Percentiles rank a stretch among this genome's conserved stretches.
phyloP scores from a whole-genome alignment of 2,113 vertebrate species.

The Cyprinodon brontotheroides region DNA sequence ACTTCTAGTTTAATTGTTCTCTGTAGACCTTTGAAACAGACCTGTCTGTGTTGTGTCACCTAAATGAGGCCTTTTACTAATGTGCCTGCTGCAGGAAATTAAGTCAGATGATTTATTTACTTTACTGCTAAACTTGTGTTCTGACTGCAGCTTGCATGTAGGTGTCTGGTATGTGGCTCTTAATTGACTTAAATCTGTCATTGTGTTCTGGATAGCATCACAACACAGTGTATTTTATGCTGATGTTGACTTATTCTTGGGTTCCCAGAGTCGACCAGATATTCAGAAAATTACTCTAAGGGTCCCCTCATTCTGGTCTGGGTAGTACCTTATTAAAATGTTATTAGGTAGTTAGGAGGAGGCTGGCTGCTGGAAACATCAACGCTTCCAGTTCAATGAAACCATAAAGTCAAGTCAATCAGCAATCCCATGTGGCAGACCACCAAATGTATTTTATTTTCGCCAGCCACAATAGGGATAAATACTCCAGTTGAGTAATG shows the following conservation, averaged over 20 bases:
- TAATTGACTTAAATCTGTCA: conserved; percentile 30
- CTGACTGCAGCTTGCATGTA: conserved; percentile 9
- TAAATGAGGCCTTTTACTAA: conserved; percentile 18
- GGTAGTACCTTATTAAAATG: conserved; percentile 71
- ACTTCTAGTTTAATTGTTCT: neutral
- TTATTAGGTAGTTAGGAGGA: conserved; percentile 56
- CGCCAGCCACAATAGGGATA: conserved; percentile 34
- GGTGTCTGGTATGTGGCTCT: conserved; percentile 46
- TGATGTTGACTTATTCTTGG: conserved; percentile 63
- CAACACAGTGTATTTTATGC: conserved; percentile 26
- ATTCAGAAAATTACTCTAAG: conserved; percentile 44
- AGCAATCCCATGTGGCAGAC: conserved; percentile 58
- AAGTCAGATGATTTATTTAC: conserved; percentile 67
- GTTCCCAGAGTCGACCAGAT: conserved; percentile 48
- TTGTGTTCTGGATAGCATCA: conserved; percentile 47
- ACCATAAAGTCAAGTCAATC: conserved; percentile 64
- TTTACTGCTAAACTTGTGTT: conserved; percentile 53
- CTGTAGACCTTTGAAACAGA: neutral
- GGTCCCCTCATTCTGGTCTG: conserved; percentile 49
- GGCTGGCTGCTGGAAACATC: conserved; percentile 41
- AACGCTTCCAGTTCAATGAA: conserved; percentile 61
- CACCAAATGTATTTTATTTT: conserved; percentile 61
- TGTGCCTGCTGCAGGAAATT: conserved; percentile 49
- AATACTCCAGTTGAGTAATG: conserved; percentile 46
- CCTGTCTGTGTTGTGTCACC: conserved; percentile 12